phyloP scores from a whole-genome alignment of 2,113 vertebrate genomes.

The Albula goreensis region DNA sequence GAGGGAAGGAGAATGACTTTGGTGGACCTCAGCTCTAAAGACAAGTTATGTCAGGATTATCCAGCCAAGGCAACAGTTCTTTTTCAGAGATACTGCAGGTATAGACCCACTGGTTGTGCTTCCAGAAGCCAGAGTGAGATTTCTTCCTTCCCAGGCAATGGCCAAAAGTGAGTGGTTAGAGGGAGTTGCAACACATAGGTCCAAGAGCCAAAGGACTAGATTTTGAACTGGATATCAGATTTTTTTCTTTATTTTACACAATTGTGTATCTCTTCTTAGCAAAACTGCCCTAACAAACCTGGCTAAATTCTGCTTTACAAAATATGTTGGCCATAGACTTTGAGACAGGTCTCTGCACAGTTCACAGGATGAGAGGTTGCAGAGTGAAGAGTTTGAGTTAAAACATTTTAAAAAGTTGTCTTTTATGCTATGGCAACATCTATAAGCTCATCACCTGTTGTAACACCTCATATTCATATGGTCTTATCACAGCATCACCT shows the following conservation, averaged over 20 bases:
- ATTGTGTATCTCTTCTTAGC: conserved; percentile 50
- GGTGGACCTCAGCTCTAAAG: too few relatives aligned
- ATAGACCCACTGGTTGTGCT: neutral
- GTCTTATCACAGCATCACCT: too few relatives aligned
- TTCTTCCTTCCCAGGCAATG: neutral
- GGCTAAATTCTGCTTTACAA: conserved; percentile 46
- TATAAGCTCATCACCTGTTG: too few relatives aligned
- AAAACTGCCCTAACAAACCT: conserved; percentile 47
- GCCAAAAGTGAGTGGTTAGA: neutral
- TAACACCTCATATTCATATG: too few relatives aligned
- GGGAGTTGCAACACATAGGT: neutral
- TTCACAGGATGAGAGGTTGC: conserved; percentile 43
- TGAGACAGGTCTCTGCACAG: conserved; percentile 44
- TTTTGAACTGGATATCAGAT: conserved; percentile 30
- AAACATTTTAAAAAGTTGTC: too few relatives aligned
- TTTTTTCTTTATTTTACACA: conserved; percentile 52
- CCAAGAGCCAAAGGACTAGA: conserved; percentile 36
- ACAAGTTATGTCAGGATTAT: too few relatives aligned
- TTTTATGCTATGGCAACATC: too few relatives aligned
- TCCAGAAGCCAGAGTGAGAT: neutral
- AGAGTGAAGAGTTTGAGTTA: neutral
- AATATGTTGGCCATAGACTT: conserved; percentile 36
- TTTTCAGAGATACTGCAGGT: neutral
- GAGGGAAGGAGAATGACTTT: too few relatives aligned
- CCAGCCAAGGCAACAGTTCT: neutral